Evolutionary conservation across 2,888 invertebrate species (phyloP), one percentile per base, ranked within the genome.

Genomic region (Microdon myrmicae): DNA sequence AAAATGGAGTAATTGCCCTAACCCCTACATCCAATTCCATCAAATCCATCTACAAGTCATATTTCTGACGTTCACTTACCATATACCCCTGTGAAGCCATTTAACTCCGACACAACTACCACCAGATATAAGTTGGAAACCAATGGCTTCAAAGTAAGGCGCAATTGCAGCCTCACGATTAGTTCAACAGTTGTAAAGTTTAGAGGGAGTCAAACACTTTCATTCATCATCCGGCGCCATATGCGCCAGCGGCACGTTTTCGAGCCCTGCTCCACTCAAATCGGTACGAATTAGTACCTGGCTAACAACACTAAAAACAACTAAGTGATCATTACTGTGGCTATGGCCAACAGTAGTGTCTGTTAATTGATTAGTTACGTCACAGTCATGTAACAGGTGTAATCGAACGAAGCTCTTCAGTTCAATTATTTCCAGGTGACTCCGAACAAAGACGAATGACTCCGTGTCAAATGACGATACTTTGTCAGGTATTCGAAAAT

Each of bases 321-420:
- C 14, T 28, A 47, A 20, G 14, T 20, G 41, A 12, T 4, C 25
- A 43, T 26, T 12, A 20, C 22, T 16, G n/a, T 14, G 29, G 13
- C 14, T 22, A 9, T 23, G 16, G 6, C 16, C 25, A 35, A 38
- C 43, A 43, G 38, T 32, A 43, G 16, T 22, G 16, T 25, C 45
- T 32, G n/a, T 29, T 56, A 34, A 61, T 56, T 61, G 44, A 56
- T 61, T 34, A 35, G 44, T 39, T 25, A 44, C 39, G 16, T 56
- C 34, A n/a, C 23, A 34, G 29, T 34, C 34, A 61, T 61, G 49
- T 49, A 39, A 32, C 25, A 19, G 28, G 49, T 56, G 61, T 55
- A 48, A 48, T 44, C 43, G 38, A 61, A 49, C 32, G 56, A 56
- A 25, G 45, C 34, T 34, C 41, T 12, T 43, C 35, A 9, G 25